These are phyloP conservation scores for Theristicus caerulescens DNA, from an alignment of 2,113 vertebrate species.

Conservation along the genomic window DNA sequence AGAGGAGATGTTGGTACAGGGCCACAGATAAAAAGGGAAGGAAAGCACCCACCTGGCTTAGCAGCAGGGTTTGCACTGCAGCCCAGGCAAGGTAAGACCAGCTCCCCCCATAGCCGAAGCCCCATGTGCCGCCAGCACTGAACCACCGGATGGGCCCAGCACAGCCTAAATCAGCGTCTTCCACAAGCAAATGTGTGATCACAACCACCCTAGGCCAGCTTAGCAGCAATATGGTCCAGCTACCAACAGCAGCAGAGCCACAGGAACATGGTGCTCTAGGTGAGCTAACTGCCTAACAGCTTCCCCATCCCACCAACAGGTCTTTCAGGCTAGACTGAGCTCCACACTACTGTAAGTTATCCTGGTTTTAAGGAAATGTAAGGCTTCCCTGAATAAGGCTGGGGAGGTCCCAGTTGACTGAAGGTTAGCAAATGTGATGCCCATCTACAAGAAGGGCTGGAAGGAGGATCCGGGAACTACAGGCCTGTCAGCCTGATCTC, in stretches of 20 bases:
- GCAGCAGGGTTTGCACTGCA: background rate
- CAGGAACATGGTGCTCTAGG: background rate
- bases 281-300: background rate
- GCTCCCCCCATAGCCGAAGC: background rate
- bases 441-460: no score
- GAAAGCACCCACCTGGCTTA: background rate
- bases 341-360: background rate
- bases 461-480: no score
- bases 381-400: background rate
- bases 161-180: background rate
- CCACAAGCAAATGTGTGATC: accelerated
- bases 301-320: background rate
- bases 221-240: background rate
- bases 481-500: no score
- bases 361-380: background rate
- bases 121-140: background rate
- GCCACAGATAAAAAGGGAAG: background rate
- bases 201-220: background rate
- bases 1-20: background rate
- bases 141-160: background rate
- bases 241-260: background rate
- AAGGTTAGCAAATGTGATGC: no score
- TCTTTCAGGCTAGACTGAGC: background rate
- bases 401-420: no score
- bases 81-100: background rate